Evolutionary conservation across 2,113 vertebrate genomes (phyloP).

Genomic region (Tamias sibiricus): DNA sequence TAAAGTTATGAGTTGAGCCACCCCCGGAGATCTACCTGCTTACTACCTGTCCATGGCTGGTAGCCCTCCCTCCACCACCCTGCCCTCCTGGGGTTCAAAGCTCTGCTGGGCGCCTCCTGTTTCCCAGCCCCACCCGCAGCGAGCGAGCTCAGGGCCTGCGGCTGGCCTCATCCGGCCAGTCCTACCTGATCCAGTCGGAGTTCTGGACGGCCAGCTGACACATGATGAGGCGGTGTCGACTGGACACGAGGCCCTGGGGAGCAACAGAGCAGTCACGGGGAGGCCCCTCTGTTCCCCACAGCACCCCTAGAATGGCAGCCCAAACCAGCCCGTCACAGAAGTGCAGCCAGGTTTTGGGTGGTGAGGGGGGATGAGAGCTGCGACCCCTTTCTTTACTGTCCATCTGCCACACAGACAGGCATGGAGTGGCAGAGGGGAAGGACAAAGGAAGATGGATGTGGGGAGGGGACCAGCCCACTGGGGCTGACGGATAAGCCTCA

Average conservation of each 20-base stretch:
- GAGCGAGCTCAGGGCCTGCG: neutral
- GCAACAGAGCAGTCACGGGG: neutral
- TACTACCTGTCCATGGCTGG: neutral
- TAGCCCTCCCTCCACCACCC: neutral
- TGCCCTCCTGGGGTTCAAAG: neutral
- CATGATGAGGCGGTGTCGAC: constrained; percentile 97
- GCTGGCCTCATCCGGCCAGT: neutral
- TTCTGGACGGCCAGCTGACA: constrained; percentile 98
- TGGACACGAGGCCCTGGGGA: constrained; percentile 94
- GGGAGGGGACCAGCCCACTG: fast-evolving
- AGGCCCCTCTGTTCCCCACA: neutral
- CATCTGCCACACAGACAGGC: neutral
- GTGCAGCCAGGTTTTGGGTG: neutral
- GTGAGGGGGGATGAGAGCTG: neutral
- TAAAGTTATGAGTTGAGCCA: neutral
- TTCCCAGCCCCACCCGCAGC: neutral
- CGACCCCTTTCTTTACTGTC: neutral
- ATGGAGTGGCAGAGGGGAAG: fast-evolving
- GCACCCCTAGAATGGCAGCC: neutral
- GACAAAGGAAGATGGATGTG: no score
- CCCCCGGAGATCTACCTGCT: neutral
- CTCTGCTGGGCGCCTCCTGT: neutral
- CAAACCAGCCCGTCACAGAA: neutral
- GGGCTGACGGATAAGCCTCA: neutral
- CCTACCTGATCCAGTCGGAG: constrained; percentile 99